Base-by-base conservation (phyloP, 1,140 invertebrate species). In the Drosophila truncata region DNA sequence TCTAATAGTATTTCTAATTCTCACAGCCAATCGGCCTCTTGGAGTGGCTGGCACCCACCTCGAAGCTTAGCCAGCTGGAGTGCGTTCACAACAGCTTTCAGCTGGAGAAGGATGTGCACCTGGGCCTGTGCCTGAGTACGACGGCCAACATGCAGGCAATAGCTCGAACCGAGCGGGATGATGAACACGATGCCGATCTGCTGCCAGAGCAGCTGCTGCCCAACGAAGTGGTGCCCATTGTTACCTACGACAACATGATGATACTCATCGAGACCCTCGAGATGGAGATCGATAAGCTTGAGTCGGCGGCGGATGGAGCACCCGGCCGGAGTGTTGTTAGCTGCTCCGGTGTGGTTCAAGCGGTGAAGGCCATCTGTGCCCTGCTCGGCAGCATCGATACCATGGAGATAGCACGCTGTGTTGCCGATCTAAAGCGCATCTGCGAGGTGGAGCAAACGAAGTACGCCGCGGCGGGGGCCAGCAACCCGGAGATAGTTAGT, bases 31-130 rank as follows among this genome's bases (percentile, higher is more conserved):
- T 93, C 59, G 92, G 92, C n/a, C 63, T 92, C 1, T 41, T 85
- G 14, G 92, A 93, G 63, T 93, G 92, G 92, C 59, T 93, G 29
- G 84, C 91, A 2, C 94, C 94, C 42, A 95, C 94, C 29, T 95
- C 95, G 13, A 94, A 93, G 31, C 94, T 99, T 25, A 96, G 95
- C 54, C 97, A 98, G 91, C 98, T 98, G 93, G 97, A 98, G 91
- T 99, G 98, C 93, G 96, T 99, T 63, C 97, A 98, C 91, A 96
- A 97, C 78, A 99, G 98, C 93, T 96, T 99, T 42, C 98, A 99
- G 92, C 93, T 98, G 82, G 98, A 99, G 92, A 95, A 96, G 92
- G 98, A 99, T 94, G 96, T 99, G 1, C 94, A 95, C 60, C 94
- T 99, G 66, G 96, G 95, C 47, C 94, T 97, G 47, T 94, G 95